A percentile compares a stretch with the other conserved stretches of the same genome.
phyloP scores from a whole-genome alignment of 2,113 vertebrate species.

The Orycteropus afer region DNA sequence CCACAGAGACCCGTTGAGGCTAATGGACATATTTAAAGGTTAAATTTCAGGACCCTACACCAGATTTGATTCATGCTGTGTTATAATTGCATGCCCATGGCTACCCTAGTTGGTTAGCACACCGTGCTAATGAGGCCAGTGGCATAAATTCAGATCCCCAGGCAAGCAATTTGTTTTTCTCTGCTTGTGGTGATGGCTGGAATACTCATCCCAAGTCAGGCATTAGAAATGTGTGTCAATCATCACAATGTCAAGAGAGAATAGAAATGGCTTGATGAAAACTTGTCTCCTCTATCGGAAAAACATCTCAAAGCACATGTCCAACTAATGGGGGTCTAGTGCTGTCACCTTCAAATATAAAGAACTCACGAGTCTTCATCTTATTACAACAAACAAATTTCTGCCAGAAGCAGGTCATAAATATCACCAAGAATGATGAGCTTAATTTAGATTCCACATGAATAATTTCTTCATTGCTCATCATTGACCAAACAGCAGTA shows the following conservation, averaged over 20 bases:
- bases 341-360: constrained; percentile 63
- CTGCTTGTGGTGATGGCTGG: constrained; percentile 50
- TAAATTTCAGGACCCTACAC: constrained; percentile 31
- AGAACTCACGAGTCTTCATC: not conserved
- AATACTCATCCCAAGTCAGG: constrained; percentile 18
- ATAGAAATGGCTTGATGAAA: constrained; percentile 26
- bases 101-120: constrained; percentile 58
- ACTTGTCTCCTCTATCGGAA: constrained; percentile 38
- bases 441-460: constrained; percentile 65
- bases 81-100: constrained; percentile 63
- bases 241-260: not conserved
- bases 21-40: constrained; percentile 63
- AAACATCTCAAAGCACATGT: not conserved
- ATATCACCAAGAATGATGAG: constrained; percentile 69
- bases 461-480: constrained; percentile 73
- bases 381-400: constrained; percentile 64
- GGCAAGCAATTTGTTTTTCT: constrained; percentile 74
- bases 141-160: constrained; percentile 74
- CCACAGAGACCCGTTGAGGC: not conserved
- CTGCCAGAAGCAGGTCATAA: constrained; percentile 69
- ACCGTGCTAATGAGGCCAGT: constrained; percentile 59
- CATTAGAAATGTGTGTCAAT: constrained; percentile 45
- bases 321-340: not conserved
- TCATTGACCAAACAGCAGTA: constrained; percentile 66
- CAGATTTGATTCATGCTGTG: constrained; percentile 63